Base-by-base conservation (phyloP, 2,797 vertebrate species). In the Siniperca obscura region DNA sequence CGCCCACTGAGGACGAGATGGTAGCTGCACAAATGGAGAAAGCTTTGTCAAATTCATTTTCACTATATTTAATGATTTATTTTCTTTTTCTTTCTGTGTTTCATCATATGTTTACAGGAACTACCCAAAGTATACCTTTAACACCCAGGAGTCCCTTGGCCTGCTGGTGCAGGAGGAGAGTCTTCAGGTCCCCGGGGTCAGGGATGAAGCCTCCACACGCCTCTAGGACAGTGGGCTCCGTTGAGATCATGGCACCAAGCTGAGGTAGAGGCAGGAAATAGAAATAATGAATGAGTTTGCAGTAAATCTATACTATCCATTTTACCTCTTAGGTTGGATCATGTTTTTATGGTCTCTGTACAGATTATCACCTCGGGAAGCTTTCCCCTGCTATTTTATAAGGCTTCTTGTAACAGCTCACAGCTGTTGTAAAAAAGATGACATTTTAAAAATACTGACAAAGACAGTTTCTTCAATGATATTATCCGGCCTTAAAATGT, bases 221-320 rank as follows among this genome's bases (percentile, higher is more conserved):
- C 67, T 95, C 94, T 68, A 94, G 82, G 67, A 92, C 76, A 13
- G 86, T 56, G 13, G 92, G 79, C 22, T 95, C 91, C 0, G 85
- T 76, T 21, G 93, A 89, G 67, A 96, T 95, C 95, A 95, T 95
- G 69, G 87, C 36, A 40, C 93, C 94, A 30, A 95, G 95, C 95
- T 96, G 68, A 81, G 48, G 74, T 36, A 30, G 42, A 78, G 40
- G 50, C 13, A 79, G 61, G 77, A 78, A 59, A 70, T 30, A 30
- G 13, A 61, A 53, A 22, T 14, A 21, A 70, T 56, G 1, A 46
- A 14, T 27, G 12, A 65, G 38, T 40, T 9, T 67, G 25, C 8
- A n/a, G 46, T 5, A 8, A 19, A 14, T 2, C 36, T 64, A 12
- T 42, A 42, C 40, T 40, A 40, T 36, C 40, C 0, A 17, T 36